Conservation (phyloP, 2,888 invertebrate species). For the Encarsia formosa region DNA sequence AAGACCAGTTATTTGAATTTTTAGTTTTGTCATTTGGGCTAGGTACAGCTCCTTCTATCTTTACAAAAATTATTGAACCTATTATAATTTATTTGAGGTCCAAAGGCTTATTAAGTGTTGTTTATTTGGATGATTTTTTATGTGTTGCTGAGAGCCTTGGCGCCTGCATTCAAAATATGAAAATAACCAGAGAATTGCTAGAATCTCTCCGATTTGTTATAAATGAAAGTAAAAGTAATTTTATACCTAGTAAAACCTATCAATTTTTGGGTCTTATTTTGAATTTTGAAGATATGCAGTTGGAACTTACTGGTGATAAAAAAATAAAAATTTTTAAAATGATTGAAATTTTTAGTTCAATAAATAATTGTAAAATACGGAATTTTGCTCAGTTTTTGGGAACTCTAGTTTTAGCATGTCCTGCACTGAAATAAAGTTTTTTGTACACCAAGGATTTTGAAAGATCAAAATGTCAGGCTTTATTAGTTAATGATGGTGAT, state of each 20-base stretch:
- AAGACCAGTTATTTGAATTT: slow-evolving; percentile 23
- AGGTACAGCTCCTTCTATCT: slow-evolving; percentile 24
- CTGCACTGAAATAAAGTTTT: slow-evolving; percentile 18
- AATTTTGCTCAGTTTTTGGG: slow-evolving; percentile 23
- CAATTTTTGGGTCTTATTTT: slow-evolving; percentile 21
- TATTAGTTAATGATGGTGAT: slow-evolving; percentile 9
- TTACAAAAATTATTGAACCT: slow-evolving; percentile 29
- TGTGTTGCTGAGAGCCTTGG: slow-evolving; percentile 8
- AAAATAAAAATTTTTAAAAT: background rate
- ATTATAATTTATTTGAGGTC: slow-evolving; percentile 15
- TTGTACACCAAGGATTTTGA: slow-evolving; percentile 19
- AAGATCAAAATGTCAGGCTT: slow-evolving; percentile 14
- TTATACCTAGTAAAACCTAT: background rate
- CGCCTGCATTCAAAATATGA: slow-evolving; percentile 11
- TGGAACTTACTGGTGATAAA: background rate
- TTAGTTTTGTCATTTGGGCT: slow-evolving; percentile 26
- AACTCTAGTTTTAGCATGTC: slow-evolving; percentile 14
- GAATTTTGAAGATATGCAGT: slow-evolving; percentile 14
- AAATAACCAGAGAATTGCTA: slow-evolving; percentile 6
- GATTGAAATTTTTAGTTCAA: background rate
- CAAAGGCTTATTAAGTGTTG: background rate
- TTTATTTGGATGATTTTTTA: background rate
- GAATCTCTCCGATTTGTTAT: slow-evolving; percentile 20
- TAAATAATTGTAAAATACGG: background rate
- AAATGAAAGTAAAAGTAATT: slow-evolving; percentile 18